Percentiles rank a stretch among this genome's conserved stretches.
These are phyloP conservation scores for Sibirionetta formosa DNA, from an alignment of 2,797 vertebrate genomes.

Conservation along the genomic window DNA sequence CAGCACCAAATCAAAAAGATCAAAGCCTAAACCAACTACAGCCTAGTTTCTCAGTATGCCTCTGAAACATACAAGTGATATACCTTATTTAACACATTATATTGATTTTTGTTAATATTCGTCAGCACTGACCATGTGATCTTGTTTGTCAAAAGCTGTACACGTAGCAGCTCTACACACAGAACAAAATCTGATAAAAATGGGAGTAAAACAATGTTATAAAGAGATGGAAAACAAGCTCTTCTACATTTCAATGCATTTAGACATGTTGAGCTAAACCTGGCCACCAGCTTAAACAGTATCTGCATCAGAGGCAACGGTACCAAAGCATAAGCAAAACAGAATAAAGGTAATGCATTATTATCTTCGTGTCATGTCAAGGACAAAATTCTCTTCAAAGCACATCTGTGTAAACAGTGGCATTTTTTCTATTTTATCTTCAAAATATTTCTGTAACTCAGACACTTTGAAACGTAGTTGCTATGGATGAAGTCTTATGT, in stretches of 20 bases:
- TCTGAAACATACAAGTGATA: slow-evolving; percentile 30
- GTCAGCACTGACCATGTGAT: not conserved
- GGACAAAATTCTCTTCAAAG: slow-evolving; percentile 43
- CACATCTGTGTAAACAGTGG: not conserved
- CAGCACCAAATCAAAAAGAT: slow-evolving; percentile 15
- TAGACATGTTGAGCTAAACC: not conserved
- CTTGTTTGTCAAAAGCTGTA: slow-evolving; percentile 10
- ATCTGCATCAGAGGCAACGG: slow-evolving; percentile 23
- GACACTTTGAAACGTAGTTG: not conserved
- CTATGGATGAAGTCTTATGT: not conserved
- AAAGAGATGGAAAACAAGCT: not conserved
- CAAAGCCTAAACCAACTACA: slow-evolving; percentile 29
- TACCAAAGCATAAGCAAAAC: not conserved
- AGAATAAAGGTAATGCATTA: not conserved
- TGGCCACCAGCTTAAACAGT: not conserved
- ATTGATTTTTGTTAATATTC: slow-evolving; percentile 46
- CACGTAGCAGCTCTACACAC: not conserved
- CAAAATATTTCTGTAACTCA: not conserved
- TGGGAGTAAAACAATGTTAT: not conserved
- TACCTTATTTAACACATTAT: slow-evolving; percentile 33
- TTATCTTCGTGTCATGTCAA: slow-evolving; percentile 47
- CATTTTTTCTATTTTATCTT: not conserved
- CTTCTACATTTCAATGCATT: not conserved
- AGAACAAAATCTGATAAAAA: not conserved
- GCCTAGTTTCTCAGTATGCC: not conserved